These are phyloP conservation scores for Bovichtus variegatus DNA, from an alignment of 2,797 vertebrate species.

Conservation along the genomic window DNA sequence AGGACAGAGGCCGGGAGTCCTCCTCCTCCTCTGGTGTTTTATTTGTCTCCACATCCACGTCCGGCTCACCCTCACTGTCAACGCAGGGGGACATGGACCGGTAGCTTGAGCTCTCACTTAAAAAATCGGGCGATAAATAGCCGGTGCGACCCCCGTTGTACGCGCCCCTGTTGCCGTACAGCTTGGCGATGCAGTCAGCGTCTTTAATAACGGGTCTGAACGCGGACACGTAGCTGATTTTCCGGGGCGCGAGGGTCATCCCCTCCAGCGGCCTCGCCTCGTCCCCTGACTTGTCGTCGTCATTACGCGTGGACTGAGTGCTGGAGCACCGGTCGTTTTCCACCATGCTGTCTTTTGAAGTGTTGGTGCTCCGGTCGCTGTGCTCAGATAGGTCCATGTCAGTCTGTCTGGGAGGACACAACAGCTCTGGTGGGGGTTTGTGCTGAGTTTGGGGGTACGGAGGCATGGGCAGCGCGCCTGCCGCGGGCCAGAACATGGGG, in stretches of 20 bases:
- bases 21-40: slow-evolving; percentile 92
- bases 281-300: slow-evolving; percentile 87
- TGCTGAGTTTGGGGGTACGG: slow-evolving; percentile 90
- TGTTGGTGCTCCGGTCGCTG: slow-evolving; percentile 85
- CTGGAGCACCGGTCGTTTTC: slow-evolving; percentile 88
- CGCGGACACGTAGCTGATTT: slow-evolving; percentile 94
- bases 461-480: slow-evolving; percentile 90
- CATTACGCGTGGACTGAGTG: slow-evolving; percentile 85
- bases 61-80: slow-evolving; percentile 93
- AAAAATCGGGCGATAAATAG: slow-evolving; percentile 92
- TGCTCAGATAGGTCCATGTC: slow-evolving; percentile 85
- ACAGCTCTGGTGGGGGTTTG: slow-evolving; percentile 86
- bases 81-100: slow-evolving; percentile 93
- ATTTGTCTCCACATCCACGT: slow-evolving; percentile 95
- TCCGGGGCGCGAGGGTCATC: slow-evolving; percentile 79
- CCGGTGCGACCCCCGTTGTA: slow-evolving; percentile 86
- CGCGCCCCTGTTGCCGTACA: slow-evolving; percentile 90
- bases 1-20: slow-evolving; percentile 80
- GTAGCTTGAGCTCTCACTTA: slow-evolving; percentile 96
- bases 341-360: slow-evolving; percentile 83
- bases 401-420: slow-evolving; percentile 75
- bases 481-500: slow-evolving; percentile 95
- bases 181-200: slow-evolving; percentile 94
- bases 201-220: slow-evolving; percentile 98
- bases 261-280: slow-evolving; percentile 84